Evolutionary conservation across 2,113 vertebrate species (phyloP), one percentile per base, ranked within the genome.

Genomic region (Tychaedon coryphoeus): DNA sequence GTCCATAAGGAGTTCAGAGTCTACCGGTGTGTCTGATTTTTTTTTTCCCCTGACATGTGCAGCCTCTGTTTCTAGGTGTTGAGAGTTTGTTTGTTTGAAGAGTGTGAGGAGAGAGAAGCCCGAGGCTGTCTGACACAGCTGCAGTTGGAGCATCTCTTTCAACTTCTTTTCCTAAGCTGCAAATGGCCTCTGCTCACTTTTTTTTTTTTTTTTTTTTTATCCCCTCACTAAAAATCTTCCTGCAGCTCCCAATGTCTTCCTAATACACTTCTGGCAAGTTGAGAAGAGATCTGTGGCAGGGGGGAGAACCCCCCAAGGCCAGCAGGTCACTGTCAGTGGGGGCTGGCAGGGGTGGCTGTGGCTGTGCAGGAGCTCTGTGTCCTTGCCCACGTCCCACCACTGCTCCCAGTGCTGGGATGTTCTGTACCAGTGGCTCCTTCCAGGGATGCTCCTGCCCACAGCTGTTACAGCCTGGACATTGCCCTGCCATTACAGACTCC

Each of bases 31-130:
- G 34, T 93, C 73, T 96, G 78, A 56, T 90, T 61, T 71, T 79
- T 86, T 58, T 48, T 28, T 11, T 4, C 6, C 40, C 70, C 57
- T 78, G 93, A 95, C 93, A 75, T 78, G 61, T 78, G 66, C 89
- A 92, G 86, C 77, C 70, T 92, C 89, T 96, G 74, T 90, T 94
- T 91, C 90, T 79, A 58, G 75, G 91, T 89, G 91, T 84, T 91
- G 86, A 69, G 83, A 77, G 57, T 87, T 64, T 72, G 79, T 92
- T 80, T 91, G 74, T 88, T 94, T 89, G 84, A 85, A 75, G 84
- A 92, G 77, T 40, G 71, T 61, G 84, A 93, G 74, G 51, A 85
- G 70, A 88, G 90, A 75, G 72, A 66, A 85, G 94, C 94, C 92
- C 0, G 78, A 90, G 94, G 94, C 95, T 61, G 69, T 85, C 87